These are phyloP conservation scores for Pseudomugil gertrudae DNA, from an alignment of 2,797 vertebrate species.

Conservation along the genomic window DNA sequence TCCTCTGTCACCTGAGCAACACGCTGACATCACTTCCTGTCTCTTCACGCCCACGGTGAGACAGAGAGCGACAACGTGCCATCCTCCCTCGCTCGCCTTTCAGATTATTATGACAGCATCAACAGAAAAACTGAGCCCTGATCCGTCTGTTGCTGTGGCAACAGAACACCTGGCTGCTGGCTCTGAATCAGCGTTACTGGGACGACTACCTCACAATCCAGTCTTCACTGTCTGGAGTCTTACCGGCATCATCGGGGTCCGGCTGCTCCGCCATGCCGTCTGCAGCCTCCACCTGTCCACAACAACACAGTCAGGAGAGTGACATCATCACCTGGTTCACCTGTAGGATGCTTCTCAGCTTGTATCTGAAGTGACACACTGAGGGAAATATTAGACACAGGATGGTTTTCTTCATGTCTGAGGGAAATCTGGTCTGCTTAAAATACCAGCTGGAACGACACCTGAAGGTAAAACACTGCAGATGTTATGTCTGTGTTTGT, in stretches of 20 bases:
- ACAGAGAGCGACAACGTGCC: not conserved
- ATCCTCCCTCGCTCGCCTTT: not conserved
- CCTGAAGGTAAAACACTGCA: too few species aligned
- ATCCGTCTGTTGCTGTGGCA: constrained; percentile 47
- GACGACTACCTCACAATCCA: too few species aligned
- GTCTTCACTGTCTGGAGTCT: constrained; percentile 13
- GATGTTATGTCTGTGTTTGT: too few species aligned
- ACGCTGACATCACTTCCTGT: constrained; percentile 22
- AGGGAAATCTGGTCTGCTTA: too few species aligned
- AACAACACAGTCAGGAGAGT: not conserved
- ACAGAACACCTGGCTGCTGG: constrained; percentile 14
- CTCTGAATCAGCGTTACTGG: not conserved
- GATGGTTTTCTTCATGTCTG: too few species aligned
- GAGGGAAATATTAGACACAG: too few species aligned
- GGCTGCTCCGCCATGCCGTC: constrained; percentile 55
- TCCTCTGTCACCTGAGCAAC: too few species aligned
- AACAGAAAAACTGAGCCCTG: constrained; percentile 26
- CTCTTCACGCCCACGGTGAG: not conserved
- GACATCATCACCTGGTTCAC: not conserved
- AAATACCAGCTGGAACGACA: too few species aligned
- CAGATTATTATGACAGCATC: constrained; percentile 12
- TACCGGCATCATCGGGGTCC: constrained; percentile 52
- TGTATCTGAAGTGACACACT: too few species aligned
- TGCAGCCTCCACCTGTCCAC: constrained; percentile 47
- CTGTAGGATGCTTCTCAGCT: not conserved